These are phyloP conservation scores for Oasisia sp. DNA, from an alignment of 2,888 invertebrate genomes.

Conservation along the genomic window DNA sequence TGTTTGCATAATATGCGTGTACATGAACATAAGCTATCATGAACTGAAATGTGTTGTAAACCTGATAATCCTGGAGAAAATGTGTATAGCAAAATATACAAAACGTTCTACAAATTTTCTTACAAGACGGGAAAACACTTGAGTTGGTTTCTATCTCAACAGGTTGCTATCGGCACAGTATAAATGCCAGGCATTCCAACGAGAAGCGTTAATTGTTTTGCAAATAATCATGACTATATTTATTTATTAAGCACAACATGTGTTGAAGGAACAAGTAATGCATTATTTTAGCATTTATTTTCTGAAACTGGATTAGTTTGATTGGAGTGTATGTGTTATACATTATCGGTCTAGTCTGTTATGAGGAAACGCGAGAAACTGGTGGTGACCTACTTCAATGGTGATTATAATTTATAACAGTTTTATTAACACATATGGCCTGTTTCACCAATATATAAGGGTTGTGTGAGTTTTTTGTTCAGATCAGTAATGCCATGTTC, in stretches of 20 bases:
- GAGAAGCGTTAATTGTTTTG: not conserved
- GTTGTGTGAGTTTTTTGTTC: not conserved
- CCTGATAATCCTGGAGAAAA: not conserved
- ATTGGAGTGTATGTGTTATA: not conserved
- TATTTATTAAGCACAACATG: not conserved
- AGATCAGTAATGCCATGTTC: not conserved
- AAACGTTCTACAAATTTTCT: not conserved
- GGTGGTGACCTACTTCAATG: not conserved
- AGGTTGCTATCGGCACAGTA: not conserved
- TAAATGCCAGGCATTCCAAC: not conserved
- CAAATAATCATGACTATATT: not conserved
- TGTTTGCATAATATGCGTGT: not conserved
- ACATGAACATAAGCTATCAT: not conserved
- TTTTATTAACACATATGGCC: not conserved
- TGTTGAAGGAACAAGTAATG: not conserved
- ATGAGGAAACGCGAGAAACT: not conserved
- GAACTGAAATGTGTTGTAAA: not conserved
- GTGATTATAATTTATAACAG: not conserved
- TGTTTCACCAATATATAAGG: not conserved
- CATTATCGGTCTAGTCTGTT: constrained; percentile 9
- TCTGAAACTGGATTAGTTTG: not conserved
- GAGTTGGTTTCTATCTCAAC: not conserved
- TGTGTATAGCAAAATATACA: not conserved
- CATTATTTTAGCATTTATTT: not conserved
- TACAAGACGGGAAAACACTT: not conserved